These are phyloP conservation scores for Charina bottae DNA, from an alignment of 2,113 vertebrate species.

Conservation along the genomic window DNA sequence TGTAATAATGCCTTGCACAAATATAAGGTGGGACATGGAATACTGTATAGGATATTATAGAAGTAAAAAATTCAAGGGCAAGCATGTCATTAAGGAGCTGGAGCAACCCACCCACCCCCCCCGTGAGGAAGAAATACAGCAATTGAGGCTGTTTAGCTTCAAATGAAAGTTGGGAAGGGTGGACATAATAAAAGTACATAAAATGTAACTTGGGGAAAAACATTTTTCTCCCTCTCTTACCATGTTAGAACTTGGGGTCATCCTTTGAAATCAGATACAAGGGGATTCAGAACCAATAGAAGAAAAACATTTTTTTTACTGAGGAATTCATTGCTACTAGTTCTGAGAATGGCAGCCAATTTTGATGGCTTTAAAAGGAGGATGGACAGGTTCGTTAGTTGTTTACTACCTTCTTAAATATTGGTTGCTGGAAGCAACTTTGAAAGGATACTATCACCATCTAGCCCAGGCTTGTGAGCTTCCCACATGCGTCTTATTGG, in stretches of 20 bases:
- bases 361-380: too few species aligned
- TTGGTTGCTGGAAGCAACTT: background rate
- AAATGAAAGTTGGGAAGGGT: background rate
- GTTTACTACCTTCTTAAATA: too few species aligned
- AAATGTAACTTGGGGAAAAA: background rate
- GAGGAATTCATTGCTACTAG: too few species aligned
- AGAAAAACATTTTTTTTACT: too few species aligned
- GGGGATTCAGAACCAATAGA: too few species aligned
- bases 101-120: too few species aligned
- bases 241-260: background rate
- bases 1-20: background rate
- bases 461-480: background rate
- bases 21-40: background rate
- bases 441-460: background rate
- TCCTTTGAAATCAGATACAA: too few species aligned
- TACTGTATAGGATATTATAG: background rate
- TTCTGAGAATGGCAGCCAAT: too few species aligned
- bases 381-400: too few species aligned
- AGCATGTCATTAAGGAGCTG: background rate
- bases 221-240: background rate
- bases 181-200: background rate
- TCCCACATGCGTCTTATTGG: background rate
- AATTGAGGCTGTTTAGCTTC: background rate
- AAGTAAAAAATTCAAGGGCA: background rate
- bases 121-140: background rate